Percentiles rank a stretch among this genome's conserved stretches.
Conservation (phyloP, 1,140 invertebrate genomes). For the Cyclargus thomasi region DNA sequence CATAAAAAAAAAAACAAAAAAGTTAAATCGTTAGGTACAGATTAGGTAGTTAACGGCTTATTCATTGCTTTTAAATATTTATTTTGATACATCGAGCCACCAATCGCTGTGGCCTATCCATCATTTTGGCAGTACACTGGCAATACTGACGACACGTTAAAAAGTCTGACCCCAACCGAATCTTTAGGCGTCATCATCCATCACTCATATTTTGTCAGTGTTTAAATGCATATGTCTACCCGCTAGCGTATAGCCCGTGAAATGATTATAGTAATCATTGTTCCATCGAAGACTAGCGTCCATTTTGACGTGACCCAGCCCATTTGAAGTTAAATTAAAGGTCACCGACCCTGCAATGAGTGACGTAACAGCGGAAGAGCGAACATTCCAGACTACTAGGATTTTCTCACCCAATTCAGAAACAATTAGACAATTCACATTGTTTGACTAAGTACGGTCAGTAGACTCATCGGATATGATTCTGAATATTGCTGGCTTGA, state of each 20-base stretch:
- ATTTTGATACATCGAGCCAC: neutral
- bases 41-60: no score
- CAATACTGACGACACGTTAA: neutral
- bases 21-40: no score
- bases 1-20: no score
- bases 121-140: neutral
- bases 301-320: slow-evolving; percentile 25
- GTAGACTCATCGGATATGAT: neutral
- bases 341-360: slow-evolving; percentile 39
- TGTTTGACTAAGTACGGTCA: slow-evolving; percentile 27
- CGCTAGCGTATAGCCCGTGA: neutral
- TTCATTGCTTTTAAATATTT: neutral
- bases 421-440: slow-evolving; percentile 38
- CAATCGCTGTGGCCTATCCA: neutral
- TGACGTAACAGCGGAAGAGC: slow-evolving; percentile 44
- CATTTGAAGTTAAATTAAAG: slow-evolving; percentile 34
- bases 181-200: neutral
- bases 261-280: slow-evolving; percentile 17
- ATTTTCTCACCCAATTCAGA: slow-evolving; percentile 47
- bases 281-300: neutral
- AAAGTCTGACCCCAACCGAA: neutral
- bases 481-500: neutral
- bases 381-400: slow-evolving; percentile 38
- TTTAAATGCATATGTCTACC: neutral
- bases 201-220: neutral